Evolutionary conservation across 2,113 vertebrate genomes (phyloP), one percentile per base, ranked within the genome.

Genomic region (Prolemur simus): DNA sequence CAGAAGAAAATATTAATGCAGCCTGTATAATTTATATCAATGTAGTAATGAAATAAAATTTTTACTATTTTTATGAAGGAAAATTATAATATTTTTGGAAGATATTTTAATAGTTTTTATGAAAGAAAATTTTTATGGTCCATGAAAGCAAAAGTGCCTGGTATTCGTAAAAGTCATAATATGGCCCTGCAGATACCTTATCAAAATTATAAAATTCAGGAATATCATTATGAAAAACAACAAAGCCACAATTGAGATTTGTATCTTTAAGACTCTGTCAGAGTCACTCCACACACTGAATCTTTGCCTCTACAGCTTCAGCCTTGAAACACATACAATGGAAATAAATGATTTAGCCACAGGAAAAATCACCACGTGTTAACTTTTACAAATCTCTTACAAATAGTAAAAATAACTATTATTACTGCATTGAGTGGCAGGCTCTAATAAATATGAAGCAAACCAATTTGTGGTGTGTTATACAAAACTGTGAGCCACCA

Each of bases 371-470:
- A 52, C 45, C 42, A 71, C 80, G 64, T 20, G 58, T 47, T 92
- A 37, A 73, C 54, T 81, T 94, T 95, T 92, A 34, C 11, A 95
- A 94, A 91, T 89, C 47, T 68, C 80, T 82, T 82, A 73, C 42
- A 89, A 97, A 82, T 21, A 73, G 8, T 77, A 14, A 87, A 89
- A 96, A 92, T 87, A 52, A 96, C 23, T 77, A 84, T 88, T 69
- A 91, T 87, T 69, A 74, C 27, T 88, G 85, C 78, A 37, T 76
- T 95, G 95, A 97, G n/a, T 91, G 78, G 56, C 58, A 95, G 42
- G 42, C 60, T 66, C 25, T 95, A 91, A 91, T 68, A 56, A 96
- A 84, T 95, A 18, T 15, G 12, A 54, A 52, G 47, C 34, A 92
- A 77, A 89, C 4, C 10, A 86, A 60, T 94, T 95, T 32, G 77